These are phyloP conservation scores for Acanthoscelides obtectus DNA, from an alignment of 2,888 invertebrate genomes.

Conservation along the genomic window DNA sequence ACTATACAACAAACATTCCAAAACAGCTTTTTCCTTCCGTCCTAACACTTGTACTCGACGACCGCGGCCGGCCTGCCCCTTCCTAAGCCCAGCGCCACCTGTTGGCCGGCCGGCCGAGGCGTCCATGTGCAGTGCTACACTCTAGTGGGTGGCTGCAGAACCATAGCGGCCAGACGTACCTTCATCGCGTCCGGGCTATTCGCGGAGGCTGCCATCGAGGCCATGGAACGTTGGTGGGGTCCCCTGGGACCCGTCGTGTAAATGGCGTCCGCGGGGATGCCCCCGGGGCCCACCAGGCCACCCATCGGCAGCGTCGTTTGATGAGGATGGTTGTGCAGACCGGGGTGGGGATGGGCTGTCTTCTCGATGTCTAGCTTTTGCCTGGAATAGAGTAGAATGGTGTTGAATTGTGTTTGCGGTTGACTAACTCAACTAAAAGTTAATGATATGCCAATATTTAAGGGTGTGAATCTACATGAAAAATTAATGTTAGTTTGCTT, in stretches of 20 bases:
- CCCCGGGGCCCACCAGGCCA: constrained; percentile 40
- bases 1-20: neutral
- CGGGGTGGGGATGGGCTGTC: constrained; percentile 9
- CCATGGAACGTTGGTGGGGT: constrained; percentile 12
- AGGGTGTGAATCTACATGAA: too few relatives aligned
- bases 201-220: constrained; percentile 23
- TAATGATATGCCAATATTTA: too few relatives aligned
- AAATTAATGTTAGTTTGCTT: too few relatives aligned
- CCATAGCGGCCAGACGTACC: constrained; percentile 86
- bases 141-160: constrained; percentile 85
- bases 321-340: constrained; percentile 13
- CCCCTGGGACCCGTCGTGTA: constrained; percentile 54
- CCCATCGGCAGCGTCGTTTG: neutral
- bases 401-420: too few relatives aligned
- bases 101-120: constrained; percentile 31
- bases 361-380: neutral
- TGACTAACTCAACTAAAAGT: too few relatives aligned
- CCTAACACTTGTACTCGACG: constrained; percentile 44
- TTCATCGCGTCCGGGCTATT: constrained; percentile 71
- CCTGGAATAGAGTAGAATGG: neutral
- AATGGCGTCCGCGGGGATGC: constrained; percentile 71
- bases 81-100: constrained; percentile 16
- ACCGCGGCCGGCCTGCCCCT: constrained; percentile 43
- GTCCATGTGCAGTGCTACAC: constrained; percentile 55
- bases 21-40: neutral